These are phyloP conservation scores for Caenorhabditis panamensis DNA, from an alignment of 2,888 invertebrate species.

Conservation along the genomic window DNA sequence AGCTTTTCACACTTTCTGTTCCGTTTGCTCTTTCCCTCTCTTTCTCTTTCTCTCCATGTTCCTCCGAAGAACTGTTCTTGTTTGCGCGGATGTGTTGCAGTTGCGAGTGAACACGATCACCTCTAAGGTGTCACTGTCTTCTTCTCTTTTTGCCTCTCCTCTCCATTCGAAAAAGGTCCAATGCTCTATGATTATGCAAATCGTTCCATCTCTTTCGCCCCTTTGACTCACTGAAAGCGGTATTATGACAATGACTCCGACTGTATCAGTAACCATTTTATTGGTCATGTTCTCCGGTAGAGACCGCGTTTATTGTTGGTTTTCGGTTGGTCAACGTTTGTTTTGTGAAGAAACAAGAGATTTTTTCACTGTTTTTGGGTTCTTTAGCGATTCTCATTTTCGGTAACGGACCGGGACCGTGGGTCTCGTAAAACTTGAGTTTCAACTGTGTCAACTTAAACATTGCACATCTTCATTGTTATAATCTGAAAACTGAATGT, in stretches of 20 bases:
- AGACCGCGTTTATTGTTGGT: conserved; percentile 6
- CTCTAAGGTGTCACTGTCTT: conserved; percentile 32
- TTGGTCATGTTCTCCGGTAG: background rate
- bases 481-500: too few relatives aligned
- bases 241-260: background rate
- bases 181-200: conserved; percentile 11
- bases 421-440: too few relatives aligned
- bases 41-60: background rate
- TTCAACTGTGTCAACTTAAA: too few relatives aligned
- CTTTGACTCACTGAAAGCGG: conserved; percentile 18
- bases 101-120: conserved; percentile 18
- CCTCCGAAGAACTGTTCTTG: conserved; percentile 11
- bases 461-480: too few relatives aligned
- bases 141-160: conserved; percentile 35
- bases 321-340: too few relatives aligned
- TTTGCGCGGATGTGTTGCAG: conserved; percentile 47
- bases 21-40: conserved; percentile 26
- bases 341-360: too few relatives aligned
- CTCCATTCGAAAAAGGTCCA: too few relatives aligned
- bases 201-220: background rate
- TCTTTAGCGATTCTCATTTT: too few relatives aligned
- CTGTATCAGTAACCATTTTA: background rate
- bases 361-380: too few relatives aligned
- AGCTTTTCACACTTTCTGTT: conserved; percentile 43
- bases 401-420: too few relatives aligned